A percentile compares a stretch with the other conserved stretches of the same genome.
These are phyloP conservation scores for Caenorhabditis inopinata DNA, from an alignment of 1,140 invertebrate species.

Conservation along the genomic window DNA sequence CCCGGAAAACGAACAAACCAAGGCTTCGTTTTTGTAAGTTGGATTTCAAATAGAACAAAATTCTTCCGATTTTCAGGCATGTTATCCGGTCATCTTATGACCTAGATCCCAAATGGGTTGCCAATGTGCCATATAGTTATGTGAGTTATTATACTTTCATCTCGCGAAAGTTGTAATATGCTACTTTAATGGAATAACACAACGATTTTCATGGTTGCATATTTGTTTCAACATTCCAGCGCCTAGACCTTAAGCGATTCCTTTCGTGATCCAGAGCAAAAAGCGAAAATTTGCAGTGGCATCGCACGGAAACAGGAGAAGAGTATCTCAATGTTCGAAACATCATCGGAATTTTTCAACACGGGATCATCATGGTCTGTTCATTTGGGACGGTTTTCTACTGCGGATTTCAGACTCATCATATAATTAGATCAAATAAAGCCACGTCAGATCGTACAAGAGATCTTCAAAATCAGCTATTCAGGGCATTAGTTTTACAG, in stretches of 20 bases:
- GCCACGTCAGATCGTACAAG: neutral
- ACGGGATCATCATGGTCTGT: neutral
- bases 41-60: neutral
- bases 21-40: neutral
- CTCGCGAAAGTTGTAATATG: too few species aligned
- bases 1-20: neutral
- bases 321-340: neutral
- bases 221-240: too few species aligned
- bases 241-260: too few species aligned
- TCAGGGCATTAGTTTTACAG: neutral
- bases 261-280: too few species aligned
- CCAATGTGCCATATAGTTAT: constrained; percentile 7
- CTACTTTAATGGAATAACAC: too few species aligned
- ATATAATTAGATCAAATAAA: neutral
- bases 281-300: neutral
- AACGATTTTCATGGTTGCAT: too few species aligned
- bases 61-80: neutral
- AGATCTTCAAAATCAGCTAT: neutral
- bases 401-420: neutral
- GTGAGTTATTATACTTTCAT: neutral
- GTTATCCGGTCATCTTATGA: neutral
- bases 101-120: neutral
- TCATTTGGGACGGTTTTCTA: neutral
- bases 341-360: neutral
- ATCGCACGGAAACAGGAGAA: neutral